Evolutionary conservation across 2,888 invertebrate genomes (phyloP).

Genomic region (Drosophila melanocephala): DNA sequence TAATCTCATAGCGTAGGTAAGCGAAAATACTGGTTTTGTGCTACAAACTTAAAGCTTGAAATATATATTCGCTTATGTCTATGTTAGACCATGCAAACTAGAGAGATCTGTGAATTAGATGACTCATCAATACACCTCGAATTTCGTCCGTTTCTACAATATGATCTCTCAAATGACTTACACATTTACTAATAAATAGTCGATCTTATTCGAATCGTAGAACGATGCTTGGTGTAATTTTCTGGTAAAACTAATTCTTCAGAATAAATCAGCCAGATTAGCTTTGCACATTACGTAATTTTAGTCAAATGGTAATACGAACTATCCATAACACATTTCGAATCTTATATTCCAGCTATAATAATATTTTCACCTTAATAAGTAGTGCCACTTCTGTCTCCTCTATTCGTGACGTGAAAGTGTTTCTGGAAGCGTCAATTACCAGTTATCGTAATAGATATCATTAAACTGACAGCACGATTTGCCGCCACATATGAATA

Average conservation of each 20-base stretch:
- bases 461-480: neutral
- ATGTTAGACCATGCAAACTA: neutral
- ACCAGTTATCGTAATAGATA: neutral
- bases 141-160: neutral
- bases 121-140: neutral
- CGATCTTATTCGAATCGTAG: neutral
- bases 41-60: neutral
- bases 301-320: neutral
- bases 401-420: neutral
- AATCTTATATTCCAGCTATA: neutral
- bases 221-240: neutral
- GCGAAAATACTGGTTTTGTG: too few relatives aligned
- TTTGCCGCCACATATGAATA: neutral
- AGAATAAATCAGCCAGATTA: neutral
- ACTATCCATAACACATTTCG: neutral
- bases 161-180: neutral
- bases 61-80: neutral
- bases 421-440: neutral
- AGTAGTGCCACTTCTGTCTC: neutral
- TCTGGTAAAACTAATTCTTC: neutral
- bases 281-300: too few relatives aligned
- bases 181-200: neutral
- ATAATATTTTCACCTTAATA: neutral
- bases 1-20: neutral
- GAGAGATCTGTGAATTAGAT: fast-evolving